Percentiles rank a stretch among this genome's conserved stretches.
These are phyloP conservation scores for Notothenia coriiceps DNA, from an alignment of 2,113 vertebrate species.

Conservation along the genomic window DNA sequence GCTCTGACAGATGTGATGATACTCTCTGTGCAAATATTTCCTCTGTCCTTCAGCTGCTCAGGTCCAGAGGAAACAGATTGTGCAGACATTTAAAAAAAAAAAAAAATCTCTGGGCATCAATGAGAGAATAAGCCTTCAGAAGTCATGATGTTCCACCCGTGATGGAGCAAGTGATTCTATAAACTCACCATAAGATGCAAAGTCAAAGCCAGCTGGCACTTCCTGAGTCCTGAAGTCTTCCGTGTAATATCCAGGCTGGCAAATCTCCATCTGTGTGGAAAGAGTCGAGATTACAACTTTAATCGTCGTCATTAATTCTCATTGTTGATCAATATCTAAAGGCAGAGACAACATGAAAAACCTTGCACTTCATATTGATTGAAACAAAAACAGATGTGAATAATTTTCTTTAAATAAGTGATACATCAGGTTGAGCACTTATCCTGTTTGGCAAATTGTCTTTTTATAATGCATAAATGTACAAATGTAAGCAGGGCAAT, in stretches of 20 bases:
- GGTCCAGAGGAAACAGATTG: conserved; percentile 76
- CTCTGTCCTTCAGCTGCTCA: conserved; percentile 76
- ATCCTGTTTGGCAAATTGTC: neutral
- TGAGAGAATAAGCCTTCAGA: neutral
- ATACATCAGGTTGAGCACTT: neutral
- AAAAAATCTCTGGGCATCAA: neutral
- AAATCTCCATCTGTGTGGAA: conserved; percentile 82
- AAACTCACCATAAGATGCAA: conserved; percentile 83
- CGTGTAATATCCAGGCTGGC: conserved; percentile 80
- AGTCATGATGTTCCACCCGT: neutral
- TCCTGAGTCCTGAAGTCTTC: conserved; percentile 87
- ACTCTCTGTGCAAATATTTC: conserved; percentile 74
- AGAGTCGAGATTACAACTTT: conserved; percentile 16
- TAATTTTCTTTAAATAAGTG: neutral
- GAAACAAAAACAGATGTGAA: neutral
- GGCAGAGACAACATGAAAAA: neutral
- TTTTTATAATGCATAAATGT: too few species aligned
- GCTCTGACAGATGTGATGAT: conserved; percentile 79
- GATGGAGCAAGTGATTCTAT: conserved; percentile 1
- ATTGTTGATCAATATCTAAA: neutral
- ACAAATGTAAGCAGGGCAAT: neutral
- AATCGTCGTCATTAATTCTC: neutral
- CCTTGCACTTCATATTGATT: neutral
- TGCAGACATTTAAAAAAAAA: conserved; percentile 19
- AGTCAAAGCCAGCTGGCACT: conserved; percentile 85